Evolutionary conservation across 1,140 invertebrate genomes (phyloP), one percentile per base, ranked within the genome.

Genomic region (Heliconius himera): DNA sequence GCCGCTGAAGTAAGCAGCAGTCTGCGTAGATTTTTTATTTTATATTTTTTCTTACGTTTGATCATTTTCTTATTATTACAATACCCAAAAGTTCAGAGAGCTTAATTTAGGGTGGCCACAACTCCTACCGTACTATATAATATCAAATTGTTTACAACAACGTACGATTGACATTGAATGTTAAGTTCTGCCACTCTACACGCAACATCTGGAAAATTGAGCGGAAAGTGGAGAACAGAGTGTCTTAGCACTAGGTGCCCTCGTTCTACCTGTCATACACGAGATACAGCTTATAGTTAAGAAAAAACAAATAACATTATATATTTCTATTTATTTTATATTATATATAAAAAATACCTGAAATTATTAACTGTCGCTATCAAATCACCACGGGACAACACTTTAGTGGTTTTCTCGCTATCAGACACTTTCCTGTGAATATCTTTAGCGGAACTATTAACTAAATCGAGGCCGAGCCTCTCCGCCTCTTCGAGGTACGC

Each of bases 341-440:
- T n/a, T 22, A 29, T 26, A 26, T 5, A 26, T 66, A 78, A 26
- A 38, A 78, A 26, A 38, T 29, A 93, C 92, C 91, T 92, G 79
- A 94, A 94, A 71, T 92, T 87, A 80, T 94, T 90, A 11, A 94
- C 87, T 73, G 90, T 92, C 36, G 91, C 92, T 22, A 93, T 89
- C n/a, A 93, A 78, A 70, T 94, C 92, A 1, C 81, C 91, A 20
- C 88, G 83, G n/a, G 85, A 86, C 72, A 94, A 74, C 2, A 88
- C 80, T 36, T 86, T 85, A 1, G 73, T 82, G 8, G 66, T 77
- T 1, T 74, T 82, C 2, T 76, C 38, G 1, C 74, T 81, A 0
- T 70, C 78, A 1, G 80, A 60, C 0, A 87, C 81, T 70, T 90
- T 94, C 79, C 83, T 90, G 20, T 91, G 82, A 38, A 93, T 85